A percentile compares a stretch with the other conserved stretches of the same genome.
Conservation (phyloP, 2,797 vertebrate species). For the Sciurus carolinensis region DNA sequence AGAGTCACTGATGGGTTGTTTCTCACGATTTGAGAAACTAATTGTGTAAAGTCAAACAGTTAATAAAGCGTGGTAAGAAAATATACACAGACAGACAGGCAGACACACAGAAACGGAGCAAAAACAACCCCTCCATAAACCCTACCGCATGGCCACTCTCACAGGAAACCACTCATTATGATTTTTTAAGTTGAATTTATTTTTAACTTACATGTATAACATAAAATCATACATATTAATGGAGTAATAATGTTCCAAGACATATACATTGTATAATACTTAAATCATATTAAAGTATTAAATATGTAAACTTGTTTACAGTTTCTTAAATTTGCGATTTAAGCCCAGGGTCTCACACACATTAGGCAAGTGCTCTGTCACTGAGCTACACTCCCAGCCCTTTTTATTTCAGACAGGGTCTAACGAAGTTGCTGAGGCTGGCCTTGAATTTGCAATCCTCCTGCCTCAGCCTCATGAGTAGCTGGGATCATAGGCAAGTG, state of each 20-base stretch:
- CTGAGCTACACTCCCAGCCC: too few species aligned
- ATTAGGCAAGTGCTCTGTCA: too few species aligned
- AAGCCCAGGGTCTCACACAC: too few species aligned
- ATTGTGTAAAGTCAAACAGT: not conserved
- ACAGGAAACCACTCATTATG: not conserved
- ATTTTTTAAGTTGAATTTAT: not conserved
- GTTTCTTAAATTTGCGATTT: too few species aligned
- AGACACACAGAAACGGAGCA: not conserved
- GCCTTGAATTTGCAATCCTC: too few species aligned
- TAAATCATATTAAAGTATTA: too few species aligned
- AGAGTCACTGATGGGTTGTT: not conserved
- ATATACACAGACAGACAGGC: not conserved
- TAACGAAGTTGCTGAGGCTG: too few species aligned
- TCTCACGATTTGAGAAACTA: not conserved
- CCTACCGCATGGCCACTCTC: not conserved
- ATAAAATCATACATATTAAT: too few species aligned
- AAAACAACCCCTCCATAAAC: not conserved
- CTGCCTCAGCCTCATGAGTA: not conserved
- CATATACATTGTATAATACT: too few species aligned
- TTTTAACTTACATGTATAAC: not conserved
- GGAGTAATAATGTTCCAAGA: not conserved
- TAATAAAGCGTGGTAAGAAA: slow-evolving; percentile 34
- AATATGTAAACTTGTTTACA: too few species aligned
- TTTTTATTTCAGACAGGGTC: too few species aligned
- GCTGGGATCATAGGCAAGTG: not conserved